Evolutionary conservation across 1,140 invertebrate genomes (phyloP).

Genomic region (Neodiprion pinetum): DNA sequence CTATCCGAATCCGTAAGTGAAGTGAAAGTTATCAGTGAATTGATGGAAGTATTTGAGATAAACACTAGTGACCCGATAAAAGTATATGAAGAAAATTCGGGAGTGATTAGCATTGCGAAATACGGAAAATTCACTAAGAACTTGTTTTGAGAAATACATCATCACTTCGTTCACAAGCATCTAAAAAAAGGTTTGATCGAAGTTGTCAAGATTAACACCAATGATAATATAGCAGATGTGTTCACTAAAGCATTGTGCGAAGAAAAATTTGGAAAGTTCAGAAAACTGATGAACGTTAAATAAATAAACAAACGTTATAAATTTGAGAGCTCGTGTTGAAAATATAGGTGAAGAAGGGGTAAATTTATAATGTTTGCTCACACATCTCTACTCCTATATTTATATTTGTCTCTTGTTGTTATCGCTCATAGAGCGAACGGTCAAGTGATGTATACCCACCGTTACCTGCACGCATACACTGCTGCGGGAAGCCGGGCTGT

Average conservation of each 20-base stretch:
- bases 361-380: too few relatives aligned
- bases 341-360: too few relatives aligned
- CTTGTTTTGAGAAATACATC: slow-evolving; percentile 16
- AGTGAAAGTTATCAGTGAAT: slow-evolving; percentile 22
- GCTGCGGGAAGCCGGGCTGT: too few relatives aligned
- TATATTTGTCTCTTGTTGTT: too few relatives aligned
- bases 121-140: slow-evolving; percentile 31
- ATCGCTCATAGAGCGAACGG: too few relatives aligned
- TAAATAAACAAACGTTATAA: too few relatives aligned
- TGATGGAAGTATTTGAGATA: slow-evolving; percentile 25
- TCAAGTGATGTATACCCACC: too few relatives aligned
- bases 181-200: not conserved
- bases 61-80: slow-evolving; percentile 23
- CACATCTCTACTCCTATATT: too few relatives aligned
- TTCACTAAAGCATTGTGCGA: not conserved
- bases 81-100: slow-evolving; percentile 33
- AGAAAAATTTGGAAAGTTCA: not conserved
- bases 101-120: slow-evolving; percentile 30
- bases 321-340: too few relatives aligned
- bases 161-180: slow-evolving; percentile 15
- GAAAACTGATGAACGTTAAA: too few relatives aligned
- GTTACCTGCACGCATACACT: too few relatives aligned
- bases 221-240: slow-evolving; percentile 19
- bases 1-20: slow-evolving; percentile 31
- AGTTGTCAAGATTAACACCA: not conserved